phyloP scores from a whole-genome alignment of 2,888 invertebrate genomes.

The Sycophila texana region DNA sequence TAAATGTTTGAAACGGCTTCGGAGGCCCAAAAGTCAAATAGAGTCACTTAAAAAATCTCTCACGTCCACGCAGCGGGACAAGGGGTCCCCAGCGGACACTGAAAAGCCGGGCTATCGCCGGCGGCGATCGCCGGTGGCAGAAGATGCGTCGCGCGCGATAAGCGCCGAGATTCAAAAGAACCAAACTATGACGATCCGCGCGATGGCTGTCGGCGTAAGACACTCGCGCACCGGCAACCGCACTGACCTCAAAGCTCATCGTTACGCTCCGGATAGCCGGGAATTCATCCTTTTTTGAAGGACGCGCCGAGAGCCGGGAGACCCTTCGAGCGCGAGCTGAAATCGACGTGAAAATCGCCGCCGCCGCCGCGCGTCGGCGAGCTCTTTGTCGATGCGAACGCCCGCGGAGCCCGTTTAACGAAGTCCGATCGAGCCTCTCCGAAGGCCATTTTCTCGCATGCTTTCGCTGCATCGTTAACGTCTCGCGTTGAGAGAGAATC shows the following conservation, averaged over 20 bases:
- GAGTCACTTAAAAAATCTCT: no score
- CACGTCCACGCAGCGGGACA: no score
- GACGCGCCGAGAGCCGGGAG: slow-evolving; percentile 41
- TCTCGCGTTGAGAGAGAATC: no score
- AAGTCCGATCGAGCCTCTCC: neutral
- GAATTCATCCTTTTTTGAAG: slow-evolving; percentile 45
- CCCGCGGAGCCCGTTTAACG: neutral
- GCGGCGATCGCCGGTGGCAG: neutral
- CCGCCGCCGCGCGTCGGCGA: neutral
- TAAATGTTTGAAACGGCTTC: no score
- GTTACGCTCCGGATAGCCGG: slow-evolving; percentile 54
- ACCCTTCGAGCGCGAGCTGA: neutral
- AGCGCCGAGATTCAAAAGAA: slow-evolving; percentile 11
- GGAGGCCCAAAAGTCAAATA: no score
- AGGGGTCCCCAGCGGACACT: no score
- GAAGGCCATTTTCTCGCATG: neutral
- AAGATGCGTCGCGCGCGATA: slow-evolving; percentile 12
- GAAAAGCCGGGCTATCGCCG: neutral
- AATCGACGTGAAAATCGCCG: neutral
- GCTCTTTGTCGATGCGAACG: neutral
- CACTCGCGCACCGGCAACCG: slow-evolving; percentile 15
- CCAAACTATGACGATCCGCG: neutral
- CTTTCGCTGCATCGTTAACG: no score
- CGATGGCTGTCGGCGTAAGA: neutral
- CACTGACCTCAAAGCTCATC: slow-evolving; percentile 59